Evolutionary conservation across 2,113 vertebrate genomes (phyloP).

Genomic region (Myrmecophaga tridactyla): DNA sequence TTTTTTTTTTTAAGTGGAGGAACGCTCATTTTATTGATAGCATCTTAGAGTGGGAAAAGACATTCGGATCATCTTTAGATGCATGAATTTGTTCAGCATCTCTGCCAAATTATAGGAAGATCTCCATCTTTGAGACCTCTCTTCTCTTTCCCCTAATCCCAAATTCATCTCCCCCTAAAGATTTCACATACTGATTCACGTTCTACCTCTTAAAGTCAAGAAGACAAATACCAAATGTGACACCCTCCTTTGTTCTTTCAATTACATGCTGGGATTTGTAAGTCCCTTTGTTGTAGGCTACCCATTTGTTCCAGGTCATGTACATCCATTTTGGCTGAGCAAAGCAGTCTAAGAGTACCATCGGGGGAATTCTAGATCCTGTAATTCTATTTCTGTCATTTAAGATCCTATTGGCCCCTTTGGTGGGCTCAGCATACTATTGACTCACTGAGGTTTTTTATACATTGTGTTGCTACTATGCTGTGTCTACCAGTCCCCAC

Average conservation of each 20-base stretch:
- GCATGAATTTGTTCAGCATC: not conserved
- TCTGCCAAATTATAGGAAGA: not conserved
- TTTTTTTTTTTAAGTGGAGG: not conserved
- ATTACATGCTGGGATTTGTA: not conserved
- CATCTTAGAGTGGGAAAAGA: not conserved
- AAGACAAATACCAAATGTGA: not conserved
- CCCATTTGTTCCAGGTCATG: not conserved
- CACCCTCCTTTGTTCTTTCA: not conserved
- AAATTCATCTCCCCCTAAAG: not conserved
- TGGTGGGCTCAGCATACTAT: not conserved
- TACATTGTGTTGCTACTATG: not conserved
- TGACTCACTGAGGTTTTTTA: not conserved
- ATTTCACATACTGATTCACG: not conserved
- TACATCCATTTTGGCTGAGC: not conserved
- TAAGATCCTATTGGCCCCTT: not conserved
- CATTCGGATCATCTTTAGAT: not conserved
- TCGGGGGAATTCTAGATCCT: not conserved
- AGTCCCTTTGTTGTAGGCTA: not conserved
- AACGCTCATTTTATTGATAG: not conserved
- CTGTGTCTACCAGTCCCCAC: not conserved
- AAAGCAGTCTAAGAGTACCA: not conserved
- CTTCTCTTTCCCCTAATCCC: not conserved
- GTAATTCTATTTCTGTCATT: fast-evolving
- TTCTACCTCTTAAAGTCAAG: not conserved
- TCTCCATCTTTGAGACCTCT: not conserved